A percentile compares a stretch with the other conserved stretches of the same genome.
Evolutionary conservation across 1,140 invertebrate species (phyloP).

Genomic region (Euura saliciscinereae): DNA sequence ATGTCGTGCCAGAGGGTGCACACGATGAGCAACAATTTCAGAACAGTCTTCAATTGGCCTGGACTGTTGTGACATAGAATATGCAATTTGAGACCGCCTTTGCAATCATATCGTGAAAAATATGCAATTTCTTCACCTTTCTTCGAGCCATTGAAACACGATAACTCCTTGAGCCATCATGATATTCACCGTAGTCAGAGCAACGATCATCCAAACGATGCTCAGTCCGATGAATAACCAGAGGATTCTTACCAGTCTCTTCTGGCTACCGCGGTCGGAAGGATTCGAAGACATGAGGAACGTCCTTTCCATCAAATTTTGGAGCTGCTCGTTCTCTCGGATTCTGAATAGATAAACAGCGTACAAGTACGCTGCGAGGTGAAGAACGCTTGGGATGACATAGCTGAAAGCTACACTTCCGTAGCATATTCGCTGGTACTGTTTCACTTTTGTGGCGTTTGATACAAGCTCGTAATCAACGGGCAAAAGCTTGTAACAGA

Average conservation of each 20-base stretch:
- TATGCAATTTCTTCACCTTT: slow-evolving; percentile 50
- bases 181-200: slow-evolving; percentile 68
- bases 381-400: slow-evolving; percentile 77
- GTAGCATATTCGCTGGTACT: slow-evolving; percentile 67
- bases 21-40: slow-evolving; percentile 68
- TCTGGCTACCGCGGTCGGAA: slow-evolving; percentile 70
- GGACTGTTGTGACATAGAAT: slow-evolving; percentile 55
- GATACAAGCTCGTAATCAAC: slow-evolving; percentile 42
- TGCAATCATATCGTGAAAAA: slow-evolving; percentile 14
- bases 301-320: slow-evolving; percentile 89
- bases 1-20: slow-evolving; percentile 78
- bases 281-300: slow-evolving; percentile 72
- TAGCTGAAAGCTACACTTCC: slow-evolving; percentile 77
- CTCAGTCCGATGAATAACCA: slow-evolving; percentile 75
- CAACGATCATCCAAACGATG: slow-evolving; percentile 70
- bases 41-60: slow-evolving; percentile 50
- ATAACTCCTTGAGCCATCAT: slow-evolving; percentile 70
- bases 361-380: slow-evolving; percentile 78
- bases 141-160: slow-evolving; percentile 68
- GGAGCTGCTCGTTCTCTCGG: slow-evolving; percentile 85
- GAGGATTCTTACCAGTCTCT: slow-evolving; percentile 68
- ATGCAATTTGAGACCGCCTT: slow-evolving; percentile 21
- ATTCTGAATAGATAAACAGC: slow-evolving; percentile 80
- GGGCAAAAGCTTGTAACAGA: slow-evolving; percentile 67
- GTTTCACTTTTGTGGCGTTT: slow-evolving; percentile 47